These are phyloP conservation scores for Pandemis heparana DNA, from an alignment of 2,888 invertebrate species.

Conservation along the genomic window DNA sequence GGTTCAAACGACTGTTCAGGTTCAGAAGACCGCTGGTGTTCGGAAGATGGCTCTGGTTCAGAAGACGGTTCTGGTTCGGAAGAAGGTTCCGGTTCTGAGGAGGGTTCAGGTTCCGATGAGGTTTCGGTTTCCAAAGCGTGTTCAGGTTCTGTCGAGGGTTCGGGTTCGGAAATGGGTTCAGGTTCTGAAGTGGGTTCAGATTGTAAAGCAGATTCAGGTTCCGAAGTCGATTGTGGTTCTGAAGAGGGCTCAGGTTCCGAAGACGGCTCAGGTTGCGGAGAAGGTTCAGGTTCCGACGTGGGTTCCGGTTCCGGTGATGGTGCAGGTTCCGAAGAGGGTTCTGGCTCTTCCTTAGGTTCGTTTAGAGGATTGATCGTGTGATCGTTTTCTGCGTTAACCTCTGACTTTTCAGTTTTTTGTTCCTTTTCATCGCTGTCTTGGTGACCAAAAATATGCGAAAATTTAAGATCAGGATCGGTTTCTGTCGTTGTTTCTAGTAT, in stretches of 20 bases:
- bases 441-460: conserved; percentile 69
- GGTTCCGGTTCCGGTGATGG: conserved; percentile 52
- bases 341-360: conserved; percentile 54
- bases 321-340: conserved; percentile 26
- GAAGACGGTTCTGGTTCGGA: conserved; percentile 35
- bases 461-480: conserved; percentile 62
- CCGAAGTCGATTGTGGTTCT: conserved; percentile 51
- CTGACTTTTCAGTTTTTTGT: conserved; percentile 49
- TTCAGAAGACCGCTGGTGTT: conserved; percentile 49
- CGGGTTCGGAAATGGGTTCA: conserved; percentile 54
- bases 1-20: conserved; percentile 22
- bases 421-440: conserved; percentile 53
- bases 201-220: conserved; percentile 45
- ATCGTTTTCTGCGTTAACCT: conserved; percentile 43
- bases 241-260: conserved; percentile 52
- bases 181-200: conserved; percentile 49
- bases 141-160: conserved; percentile 51
- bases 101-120: conserved; percentile 46
- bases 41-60: conserved; percentile 46
- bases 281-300: conserved; percentile 50
- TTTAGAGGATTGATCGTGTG: conserved; percentile 48
- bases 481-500: conserved; percentile 64
- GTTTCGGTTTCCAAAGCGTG: conserved; percentile 52
- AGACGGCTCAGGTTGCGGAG: conserved; percentile 55
- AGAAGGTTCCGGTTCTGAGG: conserved; percentile 46